Base-by-base conservation (phyloP, 1,140 invertebrate species). In the Copidosoma floridanum region DNA sequence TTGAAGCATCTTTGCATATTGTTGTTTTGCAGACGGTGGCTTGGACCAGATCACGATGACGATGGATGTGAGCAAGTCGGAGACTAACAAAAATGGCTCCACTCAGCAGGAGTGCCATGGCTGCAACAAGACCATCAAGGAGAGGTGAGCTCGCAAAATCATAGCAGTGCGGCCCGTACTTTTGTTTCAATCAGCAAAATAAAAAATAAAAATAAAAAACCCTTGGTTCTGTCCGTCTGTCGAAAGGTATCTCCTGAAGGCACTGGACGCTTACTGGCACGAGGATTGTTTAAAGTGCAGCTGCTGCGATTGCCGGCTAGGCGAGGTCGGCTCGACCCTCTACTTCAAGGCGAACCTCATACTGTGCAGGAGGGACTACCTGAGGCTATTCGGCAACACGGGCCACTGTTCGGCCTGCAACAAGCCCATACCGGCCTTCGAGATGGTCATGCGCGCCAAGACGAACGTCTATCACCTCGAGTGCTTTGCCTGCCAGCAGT, bases 281-380 rank as follows among this genome's bases (percentile, higher is more conserved):
- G 96, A 98, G 80, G 95, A 98, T 80, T 99, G 96, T 78, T 85
- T 99, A 8, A 98, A 98, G 80, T 98, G 96, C 76, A 93, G 93
- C 57, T 97, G 95, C 81, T 98, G 95, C 81, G 94, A 98, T 79
- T 98, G 95, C 80, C 85, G 95, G 46, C 85, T 99, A 41, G 96
- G 95, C 12, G 96, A 98, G 80, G 94, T 98, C n/a, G 95, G 96
- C 24, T 96, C 94, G 41, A 96, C 94, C 1, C 86, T 98, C 7
- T 98, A 95, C 80, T 94, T 93, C 29, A 95, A 95, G 79, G 95
- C 94, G 38, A 97, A 98, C 78, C 86, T 98, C 29, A 94, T 98
- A 71, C 85, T 99, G n/a, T 99, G 96, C 86, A 93, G 95, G 81
- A 86, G 95, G 76, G 96, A 98, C 80, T 98, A 99, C 83, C 86